These are phyloP conservation scores for Dasypus novemcinctus DNA, from an alignment of 2,113 vertebrate genomes.

Conservation along the genomic window DNA sequence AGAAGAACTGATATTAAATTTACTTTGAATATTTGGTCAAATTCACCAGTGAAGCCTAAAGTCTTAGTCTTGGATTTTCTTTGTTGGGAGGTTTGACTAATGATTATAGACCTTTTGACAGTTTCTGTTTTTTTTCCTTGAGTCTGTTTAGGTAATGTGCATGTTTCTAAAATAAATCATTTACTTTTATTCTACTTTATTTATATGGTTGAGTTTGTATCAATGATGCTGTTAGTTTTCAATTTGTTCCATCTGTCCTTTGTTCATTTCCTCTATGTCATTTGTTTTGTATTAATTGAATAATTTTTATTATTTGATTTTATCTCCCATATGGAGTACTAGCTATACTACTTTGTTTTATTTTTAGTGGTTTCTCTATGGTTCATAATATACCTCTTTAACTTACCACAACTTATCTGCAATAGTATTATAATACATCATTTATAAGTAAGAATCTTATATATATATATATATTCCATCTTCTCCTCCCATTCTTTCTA, in stretches of 20 bases:
- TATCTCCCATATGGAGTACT: neutral
- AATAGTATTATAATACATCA: neutral
- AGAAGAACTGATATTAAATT: no score
- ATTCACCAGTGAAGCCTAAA: no score
- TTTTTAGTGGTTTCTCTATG: neutral
- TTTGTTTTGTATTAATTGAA: neutral
- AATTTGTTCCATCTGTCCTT: neutral
- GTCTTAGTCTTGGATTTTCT: no score
- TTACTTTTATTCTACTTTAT: neutral
- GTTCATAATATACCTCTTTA: neutral
- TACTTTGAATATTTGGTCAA: no score
- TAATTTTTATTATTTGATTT: neutral
- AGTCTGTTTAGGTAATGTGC: no score
- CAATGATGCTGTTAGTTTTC: neutral
- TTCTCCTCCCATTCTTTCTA: neutral
- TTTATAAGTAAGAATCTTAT: neutral
- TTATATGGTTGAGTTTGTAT: neutral
- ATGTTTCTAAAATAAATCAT: neutral
- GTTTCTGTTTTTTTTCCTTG: no score
- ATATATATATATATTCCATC: neutral
- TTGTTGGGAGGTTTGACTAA: no score
- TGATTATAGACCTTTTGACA: no score
- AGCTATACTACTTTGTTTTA: neutral
- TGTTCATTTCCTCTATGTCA: neutral
- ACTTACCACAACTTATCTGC: neutral